phyloP scores from a whole-genome alignment of 1,140 invertebrate species.

The Drosophila pachea region DNA sequence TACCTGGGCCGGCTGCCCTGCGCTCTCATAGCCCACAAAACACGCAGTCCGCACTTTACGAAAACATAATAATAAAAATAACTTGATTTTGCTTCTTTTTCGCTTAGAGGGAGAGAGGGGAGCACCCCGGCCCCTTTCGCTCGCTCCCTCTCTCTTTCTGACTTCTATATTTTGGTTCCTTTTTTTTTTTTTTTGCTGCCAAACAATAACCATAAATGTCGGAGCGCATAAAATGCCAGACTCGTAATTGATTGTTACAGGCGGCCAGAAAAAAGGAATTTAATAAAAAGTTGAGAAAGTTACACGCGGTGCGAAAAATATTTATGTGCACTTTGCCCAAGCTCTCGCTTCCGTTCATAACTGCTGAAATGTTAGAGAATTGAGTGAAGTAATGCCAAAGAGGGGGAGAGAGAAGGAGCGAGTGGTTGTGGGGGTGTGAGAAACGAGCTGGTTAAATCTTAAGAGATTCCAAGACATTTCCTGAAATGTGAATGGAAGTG shows the following conservation, averaged over 20 bases:
- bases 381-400: neutral
- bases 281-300: slow-evolving; percentile 69
- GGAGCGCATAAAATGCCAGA: slow-evolving; percentile 52
- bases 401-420: neutral
- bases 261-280: slow-evolving; percentile 48
- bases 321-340: slow-evolving; percentile 44
- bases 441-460: slow-evolving; percentile 10
- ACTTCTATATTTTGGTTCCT: slow-evolving; percentile 31
- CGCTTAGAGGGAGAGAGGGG: neutral
- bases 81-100: slow-evolving; percentile 56
- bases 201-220: slow-evolving; percentile 77
- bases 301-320: slow-evolving; percentile 61
- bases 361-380: slow-evolving; percentile 14
- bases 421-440: neutral
- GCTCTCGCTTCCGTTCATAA: slow-evolving; percentile 8
- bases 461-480: slow-evolving; percentile 1
- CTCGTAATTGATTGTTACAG: slow-evolving; percentile 72
- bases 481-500: neutral
- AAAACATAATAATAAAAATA: slow-evolving; percentile 73
- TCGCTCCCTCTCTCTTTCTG: slow-evolving; percentile 37
- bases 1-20: slow-evolving; percentile 29
- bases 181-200: slow-evolving; percentile 31
- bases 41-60: slow-evolving; percentile 31
- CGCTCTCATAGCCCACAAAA: slow-evolving; percentile 27
- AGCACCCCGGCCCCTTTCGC: neutral